A percentile compares a stretch with the other conserved stretches of the same genome.
Conservation (phyloP, 2,797 vertebrate species). For the Corythornis leucogaster region DNA sequence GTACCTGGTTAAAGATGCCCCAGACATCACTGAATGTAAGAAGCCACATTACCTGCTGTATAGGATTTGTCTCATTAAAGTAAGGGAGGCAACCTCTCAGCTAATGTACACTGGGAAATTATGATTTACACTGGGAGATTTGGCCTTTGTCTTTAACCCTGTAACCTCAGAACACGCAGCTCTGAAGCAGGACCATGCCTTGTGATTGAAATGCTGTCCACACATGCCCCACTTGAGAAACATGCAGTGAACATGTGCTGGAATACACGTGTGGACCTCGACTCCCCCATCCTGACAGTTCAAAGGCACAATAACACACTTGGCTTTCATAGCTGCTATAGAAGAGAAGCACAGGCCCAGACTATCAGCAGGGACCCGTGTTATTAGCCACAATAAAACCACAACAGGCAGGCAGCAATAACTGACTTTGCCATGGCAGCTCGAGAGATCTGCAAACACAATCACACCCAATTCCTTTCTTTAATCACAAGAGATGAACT, state of each 20-base stretch:
- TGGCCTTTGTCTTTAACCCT: background rate
- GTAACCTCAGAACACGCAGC: background rate
- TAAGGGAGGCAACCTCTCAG: background rate
- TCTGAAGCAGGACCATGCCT: background rate
- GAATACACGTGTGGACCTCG: background rate
- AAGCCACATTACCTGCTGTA: background rate
- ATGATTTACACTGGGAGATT: background rate
- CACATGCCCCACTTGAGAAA: background rate
- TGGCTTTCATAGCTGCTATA: background rate
- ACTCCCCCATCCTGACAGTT: background rate
- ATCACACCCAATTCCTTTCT: background rate
- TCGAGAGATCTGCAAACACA: background rate
- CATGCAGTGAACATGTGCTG: background rate
- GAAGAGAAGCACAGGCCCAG: background rate
- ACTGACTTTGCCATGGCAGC: background rate
- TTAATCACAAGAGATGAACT: background rate
- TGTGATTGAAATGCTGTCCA: background rate
- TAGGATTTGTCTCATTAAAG: background rate
- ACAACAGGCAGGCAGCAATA: background rate
- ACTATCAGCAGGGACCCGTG: background rate
- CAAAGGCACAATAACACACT: background rate
- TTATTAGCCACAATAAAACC: background rate
- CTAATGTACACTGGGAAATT: background rate
- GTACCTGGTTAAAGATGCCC: background rate
- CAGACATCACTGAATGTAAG: background rate